These are phyloP conservation scores for Tipula confusa DNA, from an alignment of 2,888 invertebrate species.

Conservation along the genomic window DNA sequence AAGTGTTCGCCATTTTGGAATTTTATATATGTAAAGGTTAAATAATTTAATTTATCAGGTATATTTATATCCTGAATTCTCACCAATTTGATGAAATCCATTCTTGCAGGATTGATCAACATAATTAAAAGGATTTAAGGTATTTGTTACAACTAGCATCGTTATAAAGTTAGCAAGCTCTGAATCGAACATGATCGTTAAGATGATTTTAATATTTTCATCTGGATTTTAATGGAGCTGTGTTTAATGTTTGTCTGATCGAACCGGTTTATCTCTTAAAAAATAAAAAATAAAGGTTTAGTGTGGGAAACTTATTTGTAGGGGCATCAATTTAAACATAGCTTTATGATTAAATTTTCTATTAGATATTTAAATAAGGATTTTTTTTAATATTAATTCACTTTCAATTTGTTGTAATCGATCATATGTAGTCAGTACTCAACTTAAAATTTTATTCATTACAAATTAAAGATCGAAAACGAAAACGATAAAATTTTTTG, in stretches of 20 bases:
- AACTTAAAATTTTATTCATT: neutral
- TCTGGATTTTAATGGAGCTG: neutral
- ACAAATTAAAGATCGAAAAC: neutral
- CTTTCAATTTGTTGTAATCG: neutral
- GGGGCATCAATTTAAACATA: neutral
- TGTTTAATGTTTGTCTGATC: neutral
- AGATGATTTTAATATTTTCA: neutral
- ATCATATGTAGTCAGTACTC: neutral
- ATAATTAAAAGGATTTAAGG: neutral
- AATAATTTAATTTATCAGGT: neutral
- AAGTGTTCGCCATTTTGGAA: neutral
- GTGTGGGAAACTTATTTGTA: neutral
- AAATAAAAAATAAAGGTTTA: neutral
- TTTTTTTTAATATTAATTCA: neutral
- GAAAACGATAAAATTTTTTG: neutral
- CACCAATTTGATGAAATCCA: neutral
- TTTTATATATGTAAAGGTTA: neutral
- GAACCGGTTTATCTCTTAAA: neutral
- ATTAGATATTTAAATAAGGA: neutral
- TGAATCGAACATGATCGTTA: neutral
- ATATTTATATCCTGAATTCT: neutral
- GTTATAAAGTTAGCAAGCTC: neutral
- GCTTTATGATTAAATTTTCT: neutral
- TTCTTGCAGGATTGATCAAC: neutral
- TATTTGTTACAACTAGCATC: neutral